Base-by-base conservation (phyloP, 2,113 vertebrate genomes). In the Nanger granti region DNA sequence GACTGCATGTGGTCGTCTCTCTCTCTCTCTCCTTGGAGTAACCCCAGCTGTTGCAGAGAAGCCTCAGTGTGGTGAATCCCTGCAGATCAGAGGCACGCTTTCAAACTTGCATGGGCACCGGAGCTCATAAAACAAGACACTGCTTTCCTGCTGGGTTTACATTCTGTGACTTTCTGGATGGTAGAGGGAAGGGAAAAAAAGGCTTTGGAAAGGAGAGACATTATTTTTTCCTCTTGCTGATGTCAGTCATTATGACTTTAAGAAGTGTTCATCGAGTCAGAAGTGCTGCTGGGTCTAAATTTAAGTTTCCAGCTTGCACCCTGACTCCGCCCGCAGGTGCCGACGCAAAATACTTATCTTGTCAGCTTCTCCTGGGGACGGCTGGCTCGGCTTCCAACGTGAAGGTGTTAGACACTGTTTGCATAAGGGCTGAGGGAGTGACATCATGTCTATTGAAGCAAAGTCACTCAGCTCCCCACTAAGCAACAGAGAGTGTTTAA, bases 361-460 rank as follows among this genome's bases (percentile, higher is more conserved):
- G 98, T 99, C 83, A 57, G 94, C 97, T 60, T 91, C 88, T 20
- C 3, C 91, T 82, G 89, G 7, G 3, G 7, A 0, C 95, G 0
- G 0, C 0, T 97, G 0, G 0, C 0, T 49, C 94, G 97, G 97
- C 1, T 4, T 83, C 8, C 64, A 18, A 3, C 17, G 60, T 73
- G 89, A 95, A 98, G 98, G 98, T 98, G 97, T 99, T 98, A 98
- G 98, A 98, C 97, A 87, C 94, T 98, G 98, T 99, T 99, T 99
- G 98, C 93, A 47, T 97, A 98, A 98, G 96, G 97, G 93, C 98
- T 97, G 44, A 97, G 96, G 83, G 95, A 95, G 98, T 99, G 99
- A 99, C 99, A 98, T 99, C 98, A 99, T 98, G 98, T 99, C 99
- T 99, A 97, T 98, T 98, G 98, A 99, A 98, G 93, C 89, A 66